Evolutionary conservation across 2,113 vertebrate species (phyloP).

Genomic region (Himantopus leucocephalus): DNA sequence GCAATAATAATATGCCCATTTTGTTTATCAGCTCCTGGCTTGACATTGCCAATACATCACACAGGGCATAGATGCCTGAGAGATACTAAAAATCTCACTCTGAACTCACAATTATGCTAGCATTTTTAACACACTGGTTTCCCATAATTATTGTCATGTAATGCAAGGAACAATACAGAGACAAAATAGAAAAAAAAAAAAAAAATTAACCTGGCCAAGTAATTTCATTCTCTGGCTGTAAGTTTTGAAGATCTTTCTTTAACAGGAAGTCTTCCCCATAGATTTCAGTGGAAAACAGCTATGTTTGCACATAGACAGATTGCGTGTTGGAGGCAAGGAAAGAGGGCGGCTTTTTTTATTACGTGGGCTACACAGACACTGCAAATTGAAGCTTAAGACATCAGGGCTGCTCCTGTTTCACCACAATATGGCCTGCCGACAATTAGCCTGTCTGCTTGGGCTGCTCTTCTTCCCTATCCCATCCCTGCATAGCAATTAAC

Average conservation of each 20-base stretch:
- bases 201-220: neutral
- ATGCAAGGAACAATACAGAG: neutral
- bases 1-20: neutral
- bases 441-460: neutral
- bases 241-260: neutral
- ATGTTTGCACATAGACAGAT: neutral
- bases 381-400: neutral
- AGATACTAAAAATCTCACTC: neutral
- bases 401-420: neutral
- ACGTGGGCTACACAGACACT: neutral
- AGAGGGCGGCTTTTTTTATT: neutral
- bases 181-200: neutral
- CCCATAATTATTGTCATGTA: neutral
- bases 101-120: neutral
- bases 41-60: neutral
- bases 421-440: neutral
- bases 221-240: neutral
- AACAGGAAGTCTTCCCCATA: neutral
- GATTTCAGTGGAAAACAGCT: neutral
- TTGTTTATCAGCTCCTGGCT: neutral
- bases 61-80: neutral
- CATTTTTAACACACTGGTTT: neutral
- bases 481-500: neutral
- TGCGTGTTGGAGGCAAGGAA: neutral
- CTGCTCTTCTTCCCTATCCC: neutral